Percentiles rank a stretch among this genome's conserved stretches.
phyloP scores from a whole-genome alignment of 1,140 invertebrate species.

The Brachionus rubens region DNA sequence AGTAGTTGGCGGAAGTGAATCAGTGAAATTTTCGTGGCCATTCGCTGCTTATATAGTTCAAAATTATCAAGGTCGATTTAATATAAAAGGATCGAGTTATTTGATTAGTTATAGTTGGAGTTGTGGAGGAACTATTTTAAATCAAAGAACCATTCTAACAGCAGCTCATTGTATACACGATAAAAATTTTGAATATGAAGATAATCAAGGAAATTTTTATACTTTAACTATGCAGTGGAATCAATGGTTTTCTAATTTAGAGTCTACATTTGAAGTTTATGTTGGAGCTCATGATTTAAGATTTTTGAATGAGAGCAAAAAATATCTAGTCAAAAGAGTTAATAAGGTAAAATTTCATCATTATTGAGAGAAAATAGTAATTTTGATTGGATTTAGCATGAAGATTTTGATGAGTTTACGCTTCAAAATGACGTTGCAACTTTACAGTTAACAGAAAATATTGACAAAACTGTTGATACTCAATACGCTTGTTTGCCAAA shows the following conservation, averaged over 20 bases:
- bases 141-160: conserved; percentile 24
- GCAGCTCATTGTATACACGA: conserved; percentile 19
- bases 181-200: conserved; percentile 8
- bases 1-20: conserved; percentile 21
- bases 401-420: conserved; percentile 12
- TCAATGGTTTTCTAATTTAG: neutral
- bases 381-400: neutral
- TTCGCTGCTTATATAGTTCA: conserved; percentile 31
- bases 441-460: conserved; percentile 15
- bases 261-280: conserved; percentile 41
- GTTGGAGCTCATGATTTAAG: conserved; percentile 14
- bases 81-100: conserved; percentile 1
- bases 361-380: neutral
- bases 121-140: conserved; percentile 35
- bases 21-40: neutral
- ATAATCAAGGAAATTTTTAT: neutral
- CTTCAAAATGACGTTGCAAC: conserved; percentile 24
- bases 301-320: neutral
- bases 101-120: conserved; percentile 18
- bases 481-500: conserved; percentile 45
- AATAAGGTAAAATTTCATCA: conserved; percentile 1
- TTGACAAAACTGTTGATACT: neutral
- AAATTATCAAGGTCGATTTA: conserved; percentile 14
- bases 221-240: conserved; percentile 5
- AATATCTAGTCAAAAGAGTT: neutral